Evolutionary conservation across 2,113 vertebrate genomes (phyloP).

Genomic region (Tylochromis polylepis): DNA sequence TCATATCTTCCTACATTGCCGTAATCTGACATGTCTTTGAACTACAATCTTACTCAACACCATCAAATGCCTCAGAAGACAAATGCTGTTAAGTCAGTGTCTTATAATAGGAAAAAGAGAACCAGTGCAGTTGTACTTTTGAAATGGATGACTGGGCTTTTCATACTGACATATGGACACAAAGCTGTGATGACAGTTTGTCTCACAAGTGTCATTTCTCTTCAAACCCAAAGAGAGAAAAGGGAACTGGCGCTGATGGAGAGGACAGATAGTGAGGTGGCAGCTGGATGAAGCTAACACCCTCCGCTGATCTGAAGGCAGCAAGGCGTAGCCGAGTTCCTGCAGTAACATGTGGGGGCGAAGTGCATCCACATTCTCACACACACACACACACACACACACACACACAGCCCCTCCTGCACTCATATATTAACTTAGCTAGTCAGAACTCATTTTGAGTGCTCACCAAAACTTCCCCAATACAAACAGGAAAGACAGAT

Average conservation of each 20-base stretch:
- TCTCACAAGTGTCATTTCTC: conserved; percentile 52
- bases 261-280: conserved; percentile 41
- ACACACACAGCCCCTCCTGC: background rate
- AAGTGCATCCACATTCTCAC: background rate
- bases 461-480: background rate
- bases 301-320: conserved; percentile 43
- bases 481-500: background rate
- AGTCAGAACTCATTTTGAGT: background rate
- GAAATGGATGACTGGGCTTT: conserved; percentile 50
- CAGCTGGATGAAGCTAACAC: conserved; percentile 63
- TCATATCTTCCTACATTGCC: background rate
- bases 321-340: conserved; percentile 37
- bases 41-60: background rate
- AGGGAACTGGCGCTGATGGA: conserved; percentile 65
- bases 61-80: background rate
- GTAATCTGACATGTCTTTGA: background rate
- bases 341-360: background rate
- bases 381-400: background rate
- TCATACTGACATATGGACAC: conserved; percentile 22
- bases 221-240: conserved; percentile 41
- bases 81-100: background rate
- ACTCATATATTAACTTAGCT: background rate
- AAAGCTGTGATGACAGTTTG: conserved; percentile 36
- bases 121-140: background rate
- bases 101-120: conserved; percentile 38